Evolutionary conservation across 1,140 invertebrate species (phyloP).

Genomic region (Linepithema humile): DNA sequence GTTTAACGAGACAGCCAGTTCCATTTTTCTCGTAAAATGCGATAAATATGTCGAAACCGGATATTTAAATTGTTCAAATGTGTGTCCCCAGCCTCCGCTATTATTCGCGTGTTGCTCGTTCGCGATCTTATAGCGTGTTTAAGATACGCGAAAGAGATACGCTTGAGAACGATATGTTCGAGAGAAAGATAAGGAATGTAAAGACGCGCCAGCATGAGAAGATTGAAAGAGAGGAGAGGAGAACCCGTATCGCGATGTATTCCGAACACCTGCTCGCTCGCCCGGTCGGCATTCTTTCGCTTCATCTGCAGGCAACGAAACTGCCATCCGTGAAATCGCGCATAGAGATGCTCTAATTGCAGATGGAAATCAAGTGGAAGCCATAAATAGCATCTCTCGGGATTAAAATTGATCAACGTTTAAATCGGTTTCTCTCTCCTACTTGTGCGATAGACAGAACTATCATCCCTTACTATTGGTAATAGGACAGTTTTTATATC

Average conservation of each 20-base stretch:
- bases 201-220: constrained; percentile 27
- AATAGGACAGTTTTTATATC: not conserved
- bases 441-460: not conserved
- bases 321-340: constrained; percentile 32
- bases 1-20: not conserved
- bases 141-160: not conserved
- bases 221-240: constrained; percentile 31
- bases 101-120: not conserved
- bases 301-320: constrained; percentile 68
- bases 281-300: constrained; percentile 69
- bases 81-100: not conserved
- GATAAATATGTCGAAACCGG: not conserved
- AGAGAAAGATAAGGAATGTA: not conserved
- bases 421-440: constrained; percentile 8
- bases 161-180: not conserved
- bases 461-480: not conserved
- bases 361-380: constrained; percentile 17
- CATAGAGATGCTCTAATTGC: constrained; percentile 51
- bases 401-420: constrained; percentile 45
- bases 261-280: constrained; percentile 65
- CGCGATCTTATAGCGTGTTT: not conserved
- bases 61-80: not conserved
- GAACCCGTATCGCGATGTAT: constrained; percentile 55
- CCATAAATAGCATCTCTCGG: constrained; percentile 2
- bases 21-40: not conserved